These are phyloP conservation scores for Pristis pectinata DNA, from an alignment of 2,797 vertebrate genomes.

Conservation along the genomic window DNA sequence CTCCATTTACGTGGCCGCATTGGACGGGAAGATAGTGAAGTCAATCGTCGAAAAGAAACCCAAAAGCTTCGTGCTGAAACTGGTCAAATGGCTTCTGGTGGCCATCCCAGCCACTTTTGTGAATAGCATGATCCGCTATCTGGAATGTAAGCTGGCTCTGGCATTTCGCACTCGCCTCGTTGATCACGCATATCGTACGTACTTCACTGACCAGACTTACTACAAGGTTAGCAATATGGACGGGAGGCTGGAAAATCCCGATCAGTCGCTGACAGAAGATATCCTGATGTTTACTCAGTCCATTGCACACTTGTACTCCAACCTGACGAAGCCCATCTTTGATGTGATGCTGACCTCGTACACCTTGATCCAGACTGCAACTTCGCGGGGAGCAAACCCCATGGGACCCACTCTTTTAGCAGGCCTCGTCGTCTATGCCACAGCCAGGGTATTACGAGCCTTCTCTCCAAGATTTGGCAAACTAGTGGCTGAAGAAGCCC, in stretches of 20 bases:
- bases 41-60: slow-evolving; percentile 92
- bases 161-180: slow-evolving; percentile 91
- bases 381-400: slow-evolving; percentile 81
- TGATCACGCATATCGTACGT: slow-evolving; percentile 81
- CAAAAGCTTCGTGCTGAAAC: slow-evolving; percentile 71
- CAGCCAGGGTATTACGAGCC: slow-evolving; percentile 82
- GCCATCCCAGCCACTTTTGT: slow-evolving; percentile 96
- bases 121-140: slow-evolving; percentile 91
- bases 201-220: slow-evolving; percentile 89
- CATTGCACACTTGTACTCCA: slow-evolving; percentile 90
- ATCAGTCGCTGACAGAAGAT: slow-evolving; percentile 94
- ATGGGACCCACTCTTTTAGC: slow-evolving; percentile 82
- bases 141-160: slow-evolving; percentile 90
- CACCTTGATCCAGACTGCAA: slow-evolving; percentile 85
- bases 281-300: slow-evolving; percentile 96
- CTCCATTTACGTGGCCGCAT: slow-evolving; percentile 87
- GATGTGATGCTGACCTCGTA: slow-evolving; percentile 91
- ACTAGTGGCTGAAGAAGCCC: slow-evolving; percentile 91
- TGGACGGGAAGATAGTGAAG: slow-evolving; percentile 94
- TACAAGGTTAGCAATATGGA: slow-evolving; percentile 95
- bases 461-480: slow-evolving; percentile 92
- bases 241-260: slow-evolving; percentile 84
- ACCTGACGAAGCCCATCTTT: slow-evolving; percentile 93
- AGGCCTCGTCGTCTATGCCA: slow-evolving; percentile 83
- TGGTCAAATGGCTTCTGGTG: slow-evolving; percentile 90